These are phyloP conservation scores for Trididemnum miniatum DNA, from an alignment of 23 tunicate species.

Conservation along the genomic window DNA sequence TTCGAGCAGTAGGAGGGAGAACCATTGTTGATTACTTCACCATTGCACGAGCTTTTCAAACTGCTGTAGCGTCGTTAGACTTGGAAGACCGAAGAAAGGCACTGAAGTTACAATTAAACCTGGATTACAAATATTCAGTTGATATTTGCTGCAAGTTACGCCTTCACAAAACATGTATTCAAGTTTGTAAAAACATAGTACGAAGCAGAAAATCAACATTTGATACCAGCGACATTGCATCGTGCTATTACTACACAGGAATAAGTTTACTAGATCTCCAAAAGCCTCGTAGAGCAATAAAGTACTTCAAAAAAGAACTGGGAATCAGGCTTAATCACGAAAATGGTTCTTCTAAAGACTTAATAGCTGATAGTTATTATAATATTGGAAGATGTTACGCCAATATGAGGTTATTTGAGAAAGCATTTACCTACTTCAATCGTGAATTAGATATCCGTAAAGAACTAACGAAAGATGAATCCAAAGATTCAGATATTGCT, in stretches of 20 bases:
- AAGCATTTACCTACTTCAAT: background rate
- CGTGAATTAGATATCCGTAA: background rate
- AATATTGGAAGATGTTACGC: conserved; percentile 4
- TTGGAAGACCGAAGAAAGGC: background rate
- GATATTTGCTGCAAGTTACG: conserved; percentile 30
- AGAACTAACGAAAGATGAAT: background rate
- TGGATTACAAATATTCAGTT: conserved; percentile 17
- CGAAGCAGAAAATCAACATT: background rate
- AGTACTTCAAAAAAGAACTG: conserved; percentile 24
- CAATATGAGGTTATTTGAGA: background rate
- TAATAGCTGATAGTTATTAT: conserved; percentile 19
- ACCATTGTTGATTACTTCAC: conserved; percentile 28
- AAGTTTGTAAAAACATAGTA: background rate
- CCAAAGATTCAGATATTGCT: conserved; percentile 9
- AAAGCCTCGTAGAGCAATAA: background rate
- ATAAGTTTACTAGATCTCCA: conserved; percentile 9
- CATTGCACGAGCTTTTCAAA: conserved; percentile 24
- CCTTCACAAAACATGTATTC: conserved; percentile 21
- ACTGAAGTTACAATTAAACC: background rate
- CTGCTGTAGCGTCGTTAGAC: background rate
- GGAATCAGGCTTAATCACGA: background rate
- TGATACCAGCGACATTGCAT: background rate
- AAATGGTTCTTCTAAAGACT: too few relatives aligned
- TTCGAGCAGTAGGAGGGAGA: conserved; percentile 17
- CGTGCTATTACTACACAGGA: conserved; percentile 15